Evolutionary conservation across 1,140 invertebrate genomes (phyloP).

Genomic region (Drosophila kohkoa): DNA sequence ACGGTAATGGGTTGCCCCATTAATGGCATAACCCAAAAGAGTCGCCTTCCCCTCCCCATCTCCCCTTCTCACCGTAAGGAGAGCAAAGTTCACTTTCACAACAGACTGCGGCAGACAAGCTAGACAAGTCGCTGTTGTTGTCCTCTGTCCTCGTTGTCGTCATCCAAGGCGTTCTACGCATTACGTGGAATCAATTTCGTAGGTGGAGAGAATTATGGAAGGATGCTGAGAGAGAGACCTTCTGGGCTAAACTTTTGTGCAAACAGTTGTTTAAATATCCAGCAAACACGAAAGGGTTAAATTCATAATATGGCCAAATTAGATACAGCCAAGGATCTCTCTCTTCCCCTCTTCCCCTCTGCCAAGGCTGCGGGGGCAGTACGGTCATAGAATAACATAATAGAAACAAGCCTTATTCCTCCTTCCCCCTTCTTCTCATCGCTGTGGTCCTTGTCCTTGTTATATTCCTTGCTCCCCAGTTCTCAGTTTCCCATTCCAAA

Average conservation of each 20-base stretch:
- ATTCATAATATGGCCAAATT: conserved; percentile 82
- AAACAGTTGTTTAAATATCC: conserved; percentile 83
- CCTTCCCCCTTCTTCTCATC: no score
- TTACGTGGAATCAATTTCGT: conserved; percentile 73
- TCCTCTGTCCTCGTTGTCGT: no score
- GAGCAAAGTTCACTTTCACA: conserved; percentile 69
- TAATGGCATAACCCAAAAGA: conserved; percentile 40
- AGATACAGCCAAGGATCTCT: conserved; percentile 56
- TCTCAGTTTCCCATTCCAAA: background rate
- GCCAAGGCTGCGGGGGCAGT: conserved; percentile 19
- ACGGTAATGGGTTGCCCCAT: conserved; percentile 75
- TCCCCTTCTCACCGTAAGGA: background rate
- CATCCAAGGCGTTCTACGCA: conserved; percentile 22
- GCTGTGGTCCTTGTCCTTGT: conserved; percentile 3
- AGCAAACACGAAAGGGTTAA: conserved; percentile 82
- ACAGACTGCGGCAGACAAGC: conserved; percentile 55
- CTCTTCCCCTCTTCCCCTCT: no score
- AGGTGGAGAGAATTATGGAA: conserved; percentile 65
- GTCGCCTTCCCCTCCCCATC: background rate
- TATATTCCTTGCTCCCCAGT: background rate
- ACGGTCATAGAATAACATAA: conserved; percentile 75
- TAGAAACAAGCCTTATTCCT: conserved; percentile 53
- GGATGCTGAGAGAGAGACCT: conserved; percentile 53
- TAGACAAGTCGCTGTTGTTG: conserved; percentile 5
- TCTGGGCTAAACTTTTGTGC: conserved; percentile 80